These are phyloP conservation scores for Acanthoscelides obtectus DNA, from an alignment of 2,888 invertebrate genomes.

Conservation along the genomic window DNA sequence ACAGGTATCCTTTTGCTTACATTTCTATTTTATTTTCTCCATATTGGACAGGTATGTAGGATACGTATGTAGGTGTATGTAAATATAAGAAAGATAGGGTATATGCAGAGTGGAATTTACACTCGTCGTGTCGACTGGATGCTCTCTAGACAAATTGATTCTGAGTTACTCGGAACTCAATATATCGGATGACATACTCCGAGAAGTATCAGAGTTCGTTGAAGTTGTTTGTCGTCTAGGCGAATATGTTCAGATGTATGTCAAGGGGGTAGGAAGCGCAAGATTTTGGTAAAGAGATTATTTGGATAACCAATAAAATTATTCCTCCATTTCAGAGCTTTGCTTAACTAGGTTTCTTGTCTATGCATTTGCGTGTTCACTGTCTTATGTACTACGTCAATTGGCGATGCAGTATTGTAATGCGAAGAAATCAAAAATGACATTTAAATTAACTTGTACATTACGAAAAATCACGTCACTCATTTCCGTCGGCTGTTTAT, in stretches of 20 bases:
- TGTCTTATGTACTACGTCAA: no score
- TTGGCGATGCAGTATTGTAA: no score
- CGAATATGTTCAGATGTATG: background rate
- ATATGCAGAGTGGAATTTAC: background rate
- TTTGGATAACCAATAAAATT: no score
- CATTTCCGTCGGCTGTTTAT: no score
- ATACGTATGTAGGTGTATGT: background rate
- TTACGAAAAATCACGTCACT: no score
- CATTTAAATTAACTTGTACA: no score
- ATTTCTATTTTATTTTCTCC: no score
- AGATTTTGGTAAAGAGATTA: no score
- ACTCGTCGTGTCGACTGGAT: background rate
- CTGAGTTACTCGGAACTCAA: background rate
- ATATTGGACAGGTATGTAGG: background rate
- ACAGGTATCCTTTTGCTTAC: background rate
- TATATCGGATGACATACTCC: background rate
- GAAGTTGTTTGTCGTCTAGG: background rate
- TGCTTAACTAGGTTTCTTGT: no score
- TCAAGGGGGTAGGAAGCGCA: background rate
- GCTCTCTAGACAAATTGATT: background rate
- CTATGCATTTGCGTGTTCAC: no score
- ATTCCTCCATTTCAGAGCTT: no score
- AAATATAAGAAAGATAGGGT: background rate
- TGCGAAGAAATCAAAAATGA: no score
- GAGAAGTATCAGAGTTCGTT: background rate